phyloP scores from a whole-genome alignment of 2,113 vertebrate species.

The Rhynchomys soricoides region DNA sequence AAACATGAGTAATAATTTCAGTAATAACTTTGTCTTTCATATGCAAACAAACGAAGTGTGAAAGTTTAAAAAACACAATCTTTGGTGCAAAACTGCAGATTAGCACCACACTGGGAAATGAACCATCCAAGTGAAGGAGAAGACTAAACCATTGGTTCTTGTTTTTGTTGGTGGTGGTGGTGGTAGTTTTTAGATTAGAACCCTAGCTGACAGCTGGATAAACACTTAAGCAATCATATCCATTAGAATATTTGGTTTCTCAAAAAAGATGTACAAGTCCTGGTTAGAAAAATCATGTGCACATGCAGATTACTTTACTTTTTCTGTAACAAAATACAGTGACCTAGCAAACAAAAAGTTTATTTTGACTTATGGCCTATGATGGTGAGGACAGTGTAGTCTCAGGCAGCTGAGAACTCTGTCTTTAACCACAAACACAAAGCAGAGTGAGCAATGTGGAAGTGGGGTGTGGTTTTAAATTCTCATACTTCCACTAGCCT shows the following conservation, averaged over 20 bases:
- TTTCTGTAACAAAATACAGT: neutral
- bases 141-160: neutral
- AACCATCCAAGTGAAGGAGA: conserved; percentile 54
- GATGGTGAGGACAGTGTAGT: neutral
- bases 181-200: conserved; percentile 41
- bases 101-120: conserved; percentile 70
- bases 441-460: neutral
- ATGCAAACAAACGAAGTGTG: conserved; percentile 77
- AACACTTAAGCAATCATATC: neutral
- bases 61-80: conserved; percentile 72
- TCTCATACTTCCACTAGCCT: neutral
- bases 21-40: conserved; percentile 80
- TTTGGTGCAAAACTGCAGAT: conserved; percentile 75
- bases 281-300: neutral
- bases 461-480: neutral
- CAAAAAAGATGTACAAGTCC: neutral
- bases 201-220: neutral
- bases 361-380: neutral
- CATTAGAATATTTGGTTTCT: conserved; percentile 8
- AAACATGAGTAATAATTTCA: conserved; percentile 81
- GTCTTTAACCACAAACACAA: neutral
- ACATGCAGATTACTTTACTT: no score
- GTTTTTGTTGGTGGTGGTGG: neutral
- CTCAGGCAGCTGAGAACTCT: no score
- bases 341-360: no score